These are phyloP conservation scores for Lutjanus argentimaculatus DNA, from an alignment of 2,797 vertebrate genomes.

Conservation along the genomic window DNA sequence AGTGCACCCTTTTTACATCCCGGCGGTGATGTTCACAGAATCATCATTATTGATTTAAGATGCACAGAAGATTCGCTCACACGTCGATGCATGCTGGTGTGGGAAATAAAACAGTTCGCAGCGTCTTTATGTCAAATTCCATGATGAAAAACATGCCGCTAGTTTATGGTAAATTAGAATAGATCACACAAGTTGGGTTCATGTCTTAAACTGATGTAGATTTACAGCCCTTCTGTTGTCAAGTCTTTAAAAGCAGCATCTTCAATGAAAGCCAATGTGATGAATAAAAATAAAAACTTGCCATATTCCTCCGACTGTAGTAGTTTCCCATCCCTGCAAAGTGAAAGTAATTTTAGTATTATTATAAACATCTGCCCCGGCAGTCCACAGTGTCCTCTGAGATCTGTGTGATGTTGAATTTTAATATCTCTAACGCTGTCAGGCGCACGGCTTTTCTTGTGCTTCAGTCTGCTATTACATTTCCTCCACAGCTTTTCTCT, in stretches of 20 bases:
- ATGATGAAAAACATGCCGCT: slow-evolving; percentile 42
- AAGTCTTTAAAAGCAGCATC: slow-evolving; percentile 39
- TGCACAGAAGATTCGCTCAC: slow-evolving; percentile 38
- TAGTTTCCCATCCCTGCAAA: slow-evolving; percentile 58
- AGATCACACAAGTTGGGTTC: slow-evolving; percentile 43
- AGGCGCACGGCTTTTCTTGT: slow-evolving; percentile 49
- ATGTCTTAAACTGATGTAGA: slow-evolving; percentile 38
- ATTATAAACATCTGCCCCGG: slow-evolving; percentile 74
- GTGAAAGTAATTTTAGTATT: slow-evolving; percentile 64
- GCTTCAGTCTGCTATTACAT: slow-evolving; percentile 64
- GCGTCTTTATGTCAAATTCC: slow-evolving; percentile 43
- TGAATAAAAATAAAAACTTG: slow-evolving; percentile 43
- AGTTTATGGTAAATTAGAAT: slow-evolving; percentile 47
- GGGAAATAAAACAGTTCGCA: slow-evolving; percentile 43
- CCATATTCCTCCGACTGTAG: slow-evolving; percentile 31
- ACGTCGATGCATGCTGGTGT: slow-evolving; percentile 42
- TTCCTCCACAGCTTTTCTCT: slow-evolving; percentile 54
- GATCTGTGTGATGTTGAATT: slow-evolving; percentile 64
- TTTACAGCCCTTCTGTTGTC: slow-evolving; percentile 38
- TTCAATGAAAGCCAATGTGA: slow-evolving; percentile 54
- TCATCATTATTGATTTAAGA: slow-evolving; percentile 72
- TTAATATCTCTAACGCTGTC: slow-evolving; percentile 61
- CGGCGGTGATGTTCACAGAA: slow-evolving; percentile 53
- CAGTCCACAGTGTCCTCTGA: slow-evolving; percentile 54
- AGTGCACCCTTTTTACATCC: slow-evolving; percentile 67